These are phyloP conservation scores for Takifugu flavidus DNA, from an alignment of 2,113 vertebrate species.

Conservation along the genomic window DNA sequence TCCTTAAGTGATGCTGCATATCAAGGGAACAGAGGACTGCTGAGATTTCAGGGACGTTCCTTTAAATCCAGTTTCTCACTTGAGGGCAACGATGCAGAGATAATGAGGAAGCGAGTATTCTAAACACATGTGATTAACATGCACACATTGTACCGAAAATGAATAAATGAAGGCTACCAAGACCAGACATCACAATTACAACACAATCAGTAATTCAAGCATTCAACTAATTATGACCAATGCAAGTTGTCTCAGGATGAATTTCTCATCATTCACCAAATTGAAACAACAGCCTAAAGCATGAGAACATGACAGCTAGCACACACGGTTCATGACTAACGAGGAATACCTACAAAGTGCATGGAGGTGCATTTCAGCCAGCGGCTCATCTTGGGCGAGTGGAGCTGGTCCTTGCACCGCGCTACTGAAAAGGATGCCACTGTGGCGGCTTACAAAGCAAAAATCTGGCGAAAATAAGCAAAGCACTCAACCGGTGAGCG, in stretches of 20 bases:
- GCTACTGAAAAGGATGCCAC: constrained; percentile 69
- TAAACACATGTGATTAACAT: background rate
- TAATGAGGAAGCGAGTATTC: background rate
- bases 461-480: constrained; percentile 31
- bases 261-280: background rate
- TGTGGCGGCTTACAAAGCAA: constrained; percentile 56
- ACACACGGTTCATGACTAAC: background rate
- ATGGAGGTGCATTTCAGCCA: constrained; percentile 88
- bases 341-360: constrained; percentile 83
- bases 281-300: background rate
- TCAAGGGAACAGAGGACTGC: constrained; percentile 26
- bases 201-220: background rate
- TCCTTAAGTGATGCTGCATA: constrained; percentile 31
- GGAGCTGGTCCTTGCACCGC: constrained; percentile 69
- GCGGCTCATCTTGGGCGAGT: constrained; percentile 83
- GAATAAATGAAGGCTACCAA: background rate
- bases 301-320: background rate
- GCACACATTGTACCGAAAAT: background rate
- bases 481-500: constrained; percentile 70
- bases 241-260: background rate
- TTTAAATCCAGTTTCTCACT: too few species aligned
- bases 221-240: background rate
- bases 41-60: background rate
- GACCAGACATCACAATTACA: background rate
- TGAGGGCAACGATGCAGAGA: too few species aligned